phyloP scores from a whole-genome alignment of 2,797 vertebrate species.

The Lutjanus campechanus region DNA sequence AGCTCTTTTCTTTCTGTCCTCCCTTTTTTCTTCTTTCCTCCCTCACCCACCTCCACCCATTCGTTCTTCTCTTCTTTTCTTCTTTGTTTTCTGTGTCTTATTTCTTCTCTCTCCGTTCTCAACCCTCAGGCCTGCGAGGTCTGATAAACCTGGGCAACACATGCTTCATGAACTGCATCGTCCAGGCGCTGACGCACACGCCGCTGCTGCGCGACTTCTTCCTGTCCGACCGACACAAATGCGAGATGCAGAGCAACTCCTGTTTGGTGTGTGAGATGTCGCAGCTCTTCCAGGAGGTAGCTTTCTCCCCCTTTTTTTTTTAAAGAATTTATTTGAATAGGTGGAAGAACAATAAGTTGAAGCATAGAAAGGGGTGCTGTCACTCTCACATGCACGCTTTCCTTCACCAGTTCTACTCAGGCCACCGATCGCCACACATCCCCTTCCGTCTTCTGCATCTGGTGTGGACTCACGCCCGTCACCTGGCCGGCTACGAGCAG shows the following conservation, averaged over 20 bases:
- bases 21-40: neutral
- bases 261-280: constrained; percentile 98
- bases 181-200: constrained; percentile 97
- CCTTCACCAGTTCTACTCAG: constrained; percentile 93
- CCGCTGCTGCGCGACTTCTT: constrained; percentile 96
- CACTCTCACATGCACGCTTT: no score
- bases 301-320: rapidly evolving
- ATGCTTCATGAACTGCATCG: constrained; percentile 99
- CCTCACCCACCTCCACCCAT: neutral
- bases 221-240: constrained; percentile 96
- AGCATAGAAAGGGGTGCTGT: constrained; percentile 21
- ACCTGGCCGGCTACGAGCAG: constrained; percentile 98
- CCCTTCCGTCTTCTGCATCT: constrained; percentile 98
- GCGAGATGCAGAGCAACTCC: constrained; percentile 97
- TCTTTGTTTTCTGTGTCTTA: neutral
- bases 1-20: neutral
- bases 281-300: constrained; percentile 96
- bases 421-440: constrained; percentile 97
- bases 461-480: constrained; percentile 98
- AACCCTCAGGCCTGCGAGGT: constrained; percentile 89
- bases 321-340: neutral
- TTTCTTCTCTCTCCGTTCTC: neutral
- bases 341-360: neutral
- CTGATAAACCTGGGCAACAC: constrained; percentile 98
- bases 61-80: neutral